A percentile compares a stretch with the other conserved stretches of the same genome.
These are phyloP conservation scores for Hyppa rectilinea DNA, from an alignment of 2,888 invertebrate species.

Conservation along the genomic window DNA sequence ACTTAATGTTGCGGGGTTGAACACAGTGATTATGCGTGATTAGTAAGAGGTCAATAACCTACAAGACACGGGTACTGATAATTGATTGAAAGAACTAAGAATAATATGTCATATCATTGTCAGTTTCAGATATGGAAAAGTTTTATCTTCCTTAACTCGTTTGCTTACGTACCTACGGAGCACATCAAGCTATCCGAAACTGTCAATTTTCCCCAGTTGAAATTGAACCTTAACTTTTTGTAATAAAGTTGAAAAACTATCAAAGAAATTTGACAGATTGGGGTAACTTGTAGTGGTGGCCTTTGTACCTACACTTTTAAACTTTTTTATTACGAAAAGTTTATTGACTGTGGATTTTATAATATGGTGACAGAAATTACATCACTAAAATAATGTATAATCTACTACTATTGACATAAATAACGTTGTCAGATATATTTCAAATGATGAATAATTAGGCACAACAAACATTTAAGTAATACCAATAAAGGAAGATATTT, in stretches of 20 bases:
- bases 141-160: neutral
- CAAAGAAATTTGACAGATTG: no score
- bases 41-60: slow-evolving; percentile 36
- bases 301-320: no score
- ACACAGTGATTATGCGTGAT: slow-evolving; percentile 12
- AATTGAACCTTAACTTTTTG: no score
- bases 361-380: neutral
- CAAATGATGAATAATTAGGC: neutral
- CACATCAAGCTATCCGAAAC: no score
- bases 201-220: no score
- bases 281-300: no score
- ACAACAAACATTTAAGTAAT: neutral
- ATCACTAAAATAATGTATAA: neutral
- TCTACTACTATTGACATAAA: neutral
- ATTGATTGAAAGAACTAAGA: slow-evolving; percentile 9
- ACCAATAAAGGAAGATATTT: neutral
- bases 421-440: neutral
- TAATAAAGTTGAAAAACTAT: no score
- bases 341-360: neutral
- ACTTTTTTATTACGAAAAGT: neutral
- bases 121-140: neutral
- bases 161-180: neutral
- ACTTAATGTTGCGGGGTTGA: neutral
- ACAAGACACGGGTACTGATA: neutral
- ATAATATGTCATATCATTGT: neutral